Evolutionary conservation across 2,797 vertebrate genomes (phyloP).

Genomic region (Alcedo atthis): DNA sequence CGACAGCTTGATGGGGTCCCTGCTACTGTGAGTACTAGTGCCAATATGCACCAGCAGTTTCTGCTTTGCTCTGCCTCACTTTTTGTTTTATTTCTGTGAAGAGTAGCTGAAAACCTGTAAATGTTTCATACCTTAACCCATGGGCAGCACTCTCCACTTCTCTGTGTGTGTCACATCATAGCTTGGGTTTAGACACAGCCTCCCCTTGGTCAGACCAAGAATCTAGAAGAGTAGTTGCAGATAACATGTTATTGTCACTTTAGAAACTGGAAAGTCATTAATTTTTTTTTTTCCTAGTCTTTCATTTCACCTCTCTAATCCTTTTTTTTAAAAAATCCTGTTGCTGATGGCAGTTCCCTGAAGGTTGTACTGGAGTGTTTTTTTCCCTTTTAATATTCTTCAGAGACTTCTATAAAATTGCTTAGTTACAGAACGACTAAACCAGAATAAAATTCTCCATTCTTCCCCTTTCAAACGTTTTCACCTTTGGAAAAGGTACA

Average conservation of each 20-base stretch:
- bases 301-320: not conserved
- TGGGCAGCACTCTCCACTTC: not conserved
- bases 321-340: not conserved
- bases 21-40: slow-evolving; percentile 83
- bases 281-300: not conserved
- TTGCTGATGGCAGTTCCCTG: not conserved
- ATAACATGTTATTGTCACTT: not conserved
- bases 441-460: slow-evolving; percentile 9
- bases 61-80: not conserved
- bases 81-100: not conserved
- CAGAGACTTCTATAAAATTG: not conserved
- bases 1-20: slow-evolving; percentile 90
- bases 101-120: not conserved
- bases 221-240: not conserved
- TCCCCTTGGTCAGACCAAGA: not conserved
- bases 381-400: not conserved
- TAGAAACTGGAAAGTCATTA: not conserved
- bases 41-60: not conserved
- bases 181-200: not conserved
- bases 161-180: not conserved
- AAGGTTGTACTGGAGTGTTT: not conserved
- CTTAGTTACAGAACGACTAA: not conserved
- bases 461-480: slow-evolving; percentile 25
- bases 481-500: slow-evolving; percentile 35
- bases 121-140: not conserved